These are phyloP conservation scores for Pristis pectinata DNA, from an alignment of 2,797 vertebrate genomes.

Conservation along the genomic window DNA sequence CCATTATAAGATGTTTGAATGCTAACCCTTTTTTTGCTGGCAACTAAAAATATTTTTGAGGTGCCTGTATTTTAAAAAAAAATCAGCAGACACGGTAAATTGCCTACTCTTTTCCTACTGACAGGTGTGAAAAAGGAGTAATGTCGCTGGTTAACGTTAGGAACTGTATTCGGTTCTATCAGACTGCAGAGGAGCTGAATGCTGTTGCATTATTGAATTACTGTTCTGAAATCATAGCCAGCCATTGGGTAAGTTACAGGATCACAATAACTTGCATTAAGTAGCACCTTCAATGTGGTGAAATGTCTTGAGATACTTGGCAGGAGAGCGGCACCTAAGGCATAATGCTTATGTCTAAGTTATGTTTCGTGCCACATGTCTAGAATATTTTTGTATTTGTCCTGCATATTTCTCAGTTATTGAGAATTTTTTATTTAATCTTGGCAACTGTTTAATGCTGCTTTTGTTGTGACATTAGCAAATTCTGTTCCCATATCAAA, in stretches of 20 bases:
- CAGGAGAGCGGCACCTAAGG: not conserved
- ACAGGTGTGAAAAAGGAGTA: conserved; percentile 93
- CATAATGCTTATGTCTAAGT: not conserved
- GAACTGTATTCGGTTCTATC: conserved; percentile 97
- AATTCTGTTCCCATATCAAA: not conserved
- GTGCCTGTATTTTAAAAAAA: too few relatives aligned
- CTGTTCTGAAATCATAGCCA: conserved; percentile 96
- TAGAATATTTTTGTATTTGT: not conserved
- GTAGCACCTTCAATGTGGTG: not conserved
- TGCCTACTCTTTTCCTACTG: conserved; percentile 39
- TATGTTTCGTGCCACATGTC: not conserved
- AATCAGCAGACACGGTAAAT: not conserved
- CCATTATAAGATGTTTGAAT: not conserved
- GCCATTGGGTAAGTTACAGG: conserved; percentile 83
- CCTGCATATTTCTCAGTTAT: not conserved
- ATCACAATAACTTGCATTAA: not conserved
- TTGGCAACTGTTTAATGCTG: not conserved
- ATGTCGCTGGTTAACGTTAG: conserved; percentile 97
- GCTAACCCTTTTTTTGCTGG: not conserved
- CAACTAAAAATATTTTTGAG: not conserved
- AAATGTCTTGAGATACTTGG: not conserved
- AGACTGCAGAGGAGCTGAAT: conserved; percentile 90
- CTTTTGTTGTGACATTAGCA: not conserved
- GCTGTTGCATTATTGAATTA: conserved; percentile 90
- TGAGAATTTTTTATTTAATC: not conserved